Evolutionary conservation across 2,888 invertebrate species (phyloP).

Genomic region (Spodoptera picta): DNA sequence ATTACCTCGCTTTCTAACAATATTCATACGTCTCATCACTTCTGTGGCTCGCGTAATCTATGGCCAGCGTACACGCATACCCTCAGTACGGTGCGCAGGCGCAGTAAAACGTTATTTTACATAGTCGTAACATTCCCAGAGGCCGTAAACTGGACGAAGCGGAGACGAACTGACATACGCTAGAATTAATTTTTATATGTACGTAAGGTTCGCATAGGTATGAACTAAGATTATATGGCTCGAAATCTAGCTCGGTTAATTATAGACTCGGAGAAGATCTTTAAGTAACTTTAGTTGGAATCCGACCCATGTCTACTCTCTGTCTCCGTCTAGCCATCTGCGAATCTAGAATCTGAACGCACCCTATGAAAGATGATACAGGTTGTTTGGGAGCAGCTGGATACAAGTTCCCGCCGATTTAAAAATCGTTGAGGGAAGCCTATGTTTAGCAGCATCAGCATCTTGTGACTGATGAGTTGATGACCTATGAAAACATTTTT

Average conservation of each 20-base stretch:
- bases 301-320: too few species aligned
- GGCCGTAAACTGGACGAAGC: slow-evolving; percentile 71
- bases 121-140: slow-evolving; percentile 76
- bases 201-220: slow-evolving; percentile 4
- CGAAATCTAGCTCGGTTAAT: not conserved
- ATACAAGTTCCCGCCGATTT: too few species aligned
- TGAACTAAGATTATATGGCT: not conserved
- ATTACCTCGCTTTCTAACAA: not conserved
- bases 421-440: too few species aligned
- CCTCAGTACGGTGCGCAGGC: slow-evolving; percentile 63
- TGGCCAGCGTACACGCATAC: slow-evolving; percentile 62
- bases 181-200: slow-evolving; percentile 43
- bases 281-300: too few species aligned
- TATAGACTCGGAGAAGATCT: too few species aligned
- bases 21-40: slow-evolving; percentile 10
- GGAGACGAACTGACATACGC: slow-evolving; percentile 63
- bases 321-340: too few species aligned
- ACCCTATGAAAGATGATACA: too few species aligned
- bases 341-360: too few species aligned
- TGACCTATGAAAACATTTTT: too few species aligned
- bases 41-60: slow-evolving; percentile 55
- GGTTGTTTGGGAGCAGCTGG: too few species aligned
- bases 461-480: too few species aligned
- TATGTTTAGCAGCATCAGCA: too few species aligned
- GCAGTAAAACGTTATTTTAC: slow-evolving; percentile 80